These are phyloP conservation scores for Rhynchonycteris naso DNA, from an alignment of 2,797 vertebrate species.

Conservation along the genomic window DNA sequence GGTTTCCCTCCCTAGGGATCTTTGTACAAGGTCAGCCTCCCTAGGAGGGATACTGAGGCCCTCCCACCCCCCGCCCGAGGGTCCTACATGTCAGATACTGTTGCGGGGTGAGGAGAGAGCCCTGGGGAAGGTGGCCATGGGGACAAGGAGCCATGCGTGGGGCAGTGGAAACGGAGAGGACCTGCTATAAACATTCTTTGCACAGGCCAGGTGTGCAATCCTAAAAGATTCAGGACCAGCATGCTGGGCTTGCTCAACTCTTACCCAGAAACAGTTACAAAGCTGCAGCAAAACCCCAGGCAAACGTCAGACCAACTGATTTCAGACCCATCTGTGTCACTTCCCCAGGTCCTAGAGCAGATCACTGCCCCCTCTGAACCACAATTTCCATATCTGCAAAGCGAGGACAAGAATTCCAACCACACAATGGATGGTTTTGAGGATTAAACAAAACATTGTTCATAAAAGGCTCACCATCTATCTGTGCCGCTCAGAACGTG, in stretches of 20 bases:
- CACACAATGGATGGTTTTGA: background rate
- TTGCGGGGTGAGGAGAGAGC: fast-evolving
- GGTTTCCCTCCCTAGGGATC: background rate
- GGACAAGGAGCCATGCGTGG: background rate
- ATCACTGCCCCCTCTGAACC: background rate
- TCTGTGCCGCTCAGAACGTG: background rate
- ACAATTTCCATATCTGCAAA: background rate
- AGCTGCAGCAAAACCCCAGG: background rate
- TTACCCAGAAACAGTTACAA: background rate
- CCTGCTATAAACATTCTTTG: background rate
- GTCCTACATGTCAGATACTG: background rate
- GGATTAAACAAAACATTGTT: background rate
- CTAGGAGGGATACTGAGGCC: background rate
- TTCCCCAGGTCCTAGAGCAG: background rate
- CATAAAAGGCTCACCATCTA: background rate
- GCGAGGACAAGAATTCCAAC: background rate
- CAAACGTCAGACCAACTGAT: background rate
- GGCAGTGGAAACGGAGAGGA: background rate
- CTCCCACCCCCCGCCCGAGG: background rate
- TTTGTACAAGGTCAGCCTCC: background rate
- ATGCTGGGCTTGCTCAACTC: too few relatives aligned
- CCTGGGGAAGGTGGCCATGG: background rate
- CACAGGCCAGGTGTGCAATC: background rate
- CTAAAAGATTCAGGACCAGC: background rate
- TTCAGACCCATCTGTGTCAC: background rate